These are phyloP conservation scores for Elephas maximus DNA, from an alignment of 2,113 vertebrate species.

Conservation along the genomic window DNA sequence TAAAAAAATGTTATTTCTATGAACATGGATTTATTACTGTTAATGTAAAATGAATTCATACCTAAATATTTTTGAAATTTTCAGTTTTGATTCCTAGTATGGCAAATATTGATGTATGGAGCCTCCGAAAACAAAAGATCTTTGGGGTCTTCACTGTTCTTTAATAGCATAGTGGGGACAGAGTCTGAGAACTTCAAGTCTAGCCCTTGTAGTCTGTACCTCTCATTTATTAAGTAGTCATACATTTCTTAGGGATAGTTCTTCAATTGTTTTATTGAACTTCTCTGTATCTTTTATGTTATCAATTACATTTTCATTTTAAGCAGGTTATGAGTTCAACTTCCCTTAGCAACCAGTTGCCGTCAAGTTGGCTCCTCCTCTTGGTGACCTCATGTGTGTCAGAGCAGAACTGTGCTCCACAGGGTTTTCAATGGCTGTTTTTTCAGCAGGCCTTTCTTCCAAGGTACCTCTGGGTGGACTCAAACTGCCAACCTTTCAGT, in stretches of 20 bases:
- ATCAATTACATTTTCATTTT: background rate
- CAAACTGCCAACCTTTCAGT: too few relatives aligned
- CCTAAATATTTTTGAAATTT: background rate
- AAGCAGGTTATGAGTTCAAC: background rate
- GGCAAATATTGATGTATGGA: background rate
- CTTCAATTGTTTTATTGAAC: background rate
- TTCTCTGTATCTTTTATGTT: background rate
- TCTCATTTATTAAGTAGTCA: background rate
- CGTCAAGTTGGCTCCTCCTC: background rate
- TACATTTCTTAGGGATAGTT: background rate
- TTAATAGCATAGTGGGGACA: background rate
- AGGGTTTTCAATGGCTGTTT: too few relatives aligned
- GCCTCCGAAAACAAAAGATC: background rate
- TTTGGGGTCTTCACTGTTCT: background rate
- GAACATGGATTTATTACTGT: background rate
- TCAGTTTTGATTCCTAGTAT: background rate
- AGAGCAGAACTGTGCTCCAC: background rate
- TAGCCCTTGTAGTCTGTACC: background rate
- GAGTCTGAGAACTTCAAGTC: background rate
- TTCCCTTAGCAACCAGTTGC: background rate
- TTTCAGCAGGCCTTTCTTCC: too few relatives aligned
- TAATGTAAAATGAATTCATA: constrained; percentile 27
- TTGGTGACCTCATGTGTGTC: background rate
- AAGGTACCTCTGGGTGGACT: too few relatives aligned
- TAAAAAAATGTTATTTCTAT: background rate